Conservation (phyloP, 2,888 invertebrate species). For the Volucella inanis region DNA sequence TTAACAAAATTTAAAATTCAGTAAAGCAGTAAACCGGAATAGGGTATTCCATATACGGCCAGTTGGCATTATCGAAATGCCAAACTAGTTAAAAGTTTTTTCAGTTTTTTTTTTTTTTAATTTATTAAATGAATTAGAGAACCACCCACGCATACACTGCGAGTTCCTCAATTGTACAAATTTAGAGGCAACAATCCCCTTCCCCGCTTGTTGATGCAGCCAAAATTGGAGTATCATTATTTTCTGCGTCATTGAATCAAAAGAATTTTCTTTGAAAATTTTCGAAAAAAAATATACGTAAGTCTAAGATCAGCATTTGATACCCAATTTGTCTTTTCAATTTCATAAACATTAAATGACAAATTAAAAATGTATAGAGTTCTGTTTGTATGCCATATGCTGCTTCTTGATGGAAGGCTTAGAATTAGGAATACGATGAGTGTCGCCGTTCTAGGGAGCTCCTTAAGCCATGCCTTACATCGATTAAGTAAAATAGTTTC, state of each 20-base stretch:
- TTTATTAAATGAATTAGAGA: neutral
- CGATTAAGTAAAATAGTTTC: too few species aligned
- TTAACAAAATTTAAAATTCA: too few species aligned
- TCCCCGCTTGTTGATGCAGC: neutral
- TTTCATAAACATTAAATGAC: neutral
- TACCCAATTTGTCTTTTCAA: constrained; percentile 10
- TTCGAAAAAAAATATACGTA: constrained; percentile 14
- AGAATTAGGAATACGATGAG: too few species aligned
- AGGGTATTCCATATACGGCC: too few species aligned
- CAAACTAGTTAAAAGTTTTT: constrained; percentile 25
- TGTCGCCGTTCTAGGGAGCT: too few species aligned
- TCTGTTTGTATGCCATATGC: constrained; percentile 1
- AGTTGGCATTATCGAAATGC: neutral
- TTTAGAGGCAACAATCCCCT: constrained; percentile 46
- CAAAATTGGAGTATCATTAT: constrained; percentile 42
- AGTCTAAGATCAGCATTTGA: constrained; percentile 18
- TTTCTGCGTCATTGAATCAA: constrained; percentile 50
- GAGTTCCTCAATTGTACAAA: constrained; percentile 33
- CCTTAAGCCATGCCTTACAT: too few species aligned
- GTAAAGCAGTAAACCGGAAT: too few species aligned
- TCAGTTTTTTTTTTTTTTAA: constrained; percentile 14
- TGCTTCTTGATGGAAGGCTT: neutral
- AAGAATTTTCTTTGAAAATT: neutral
- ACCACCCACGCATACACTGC: constrained; percentile 22
- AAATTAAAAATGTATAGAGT: constrained; percentile 7